Conservation (phyloP, 2,797 vertebrate genomes). For the Sebastes variabilis region DNA sequence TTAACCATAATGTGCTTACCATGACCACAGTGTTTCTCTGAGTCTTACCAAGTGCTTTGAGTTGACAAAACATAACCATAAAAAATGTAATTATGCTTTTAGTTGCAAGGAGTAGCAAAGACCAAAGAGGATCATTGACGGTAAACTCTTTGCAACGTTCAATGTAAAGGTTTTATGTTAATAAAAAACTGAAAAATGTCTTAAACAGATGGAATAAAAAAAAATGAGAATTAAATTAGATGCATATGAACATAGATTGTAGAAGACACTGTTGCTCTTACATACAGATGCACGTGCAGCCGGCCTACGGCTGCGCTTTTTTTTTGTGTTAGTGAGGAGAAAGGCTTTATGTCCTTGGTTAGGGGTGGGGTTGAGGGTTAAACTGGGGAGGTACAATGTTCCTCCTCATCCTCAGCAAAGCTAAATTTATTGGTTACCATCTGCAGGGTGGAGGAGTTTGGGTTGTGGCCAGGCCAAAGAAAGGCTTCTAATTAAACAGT, state of each 20-base stretch:
- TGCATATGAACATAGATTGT: neutral
- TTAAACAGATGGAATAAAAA: neutral
- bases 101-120: neutral
- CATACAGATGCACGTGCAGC: neutral
- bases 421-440: constrained; percentile 88
- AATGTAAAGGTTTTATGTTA: neutral
- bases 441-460: constrained; percentile 87
- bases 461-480: constrained; percentile 82
- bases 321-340: constrained; percentile 57
- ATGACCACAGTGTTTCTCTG: constrained; percentile 46
- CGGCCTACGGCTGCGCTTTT: constrained; percentile 40
- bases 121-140: neutral
- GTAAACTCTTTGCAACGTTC: neutral
- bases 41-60: constrained; percentile 25
- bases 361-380: constrained; percentile 77
- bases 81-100: constrained; percentile 32
- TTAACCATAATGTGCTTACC: constrained; percentile 44
- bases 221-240: neutral
- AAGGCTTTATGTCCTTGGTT: constrained; percentile 75
- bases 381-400: constrained; percentile 76
- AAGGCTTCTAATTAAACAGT: constrained; percentile 90
- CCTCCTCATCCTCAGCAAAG: constrained; percentile 80
- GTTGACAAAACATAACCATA: constrained; percentile 26
- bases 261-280: neutral
- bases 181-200: neutral